These are phyloP conservation scores for Calameuta filiformis DNA, from an alignment of 2,888 invertebrate genomes.

Conservation along the genomic window DNA sequence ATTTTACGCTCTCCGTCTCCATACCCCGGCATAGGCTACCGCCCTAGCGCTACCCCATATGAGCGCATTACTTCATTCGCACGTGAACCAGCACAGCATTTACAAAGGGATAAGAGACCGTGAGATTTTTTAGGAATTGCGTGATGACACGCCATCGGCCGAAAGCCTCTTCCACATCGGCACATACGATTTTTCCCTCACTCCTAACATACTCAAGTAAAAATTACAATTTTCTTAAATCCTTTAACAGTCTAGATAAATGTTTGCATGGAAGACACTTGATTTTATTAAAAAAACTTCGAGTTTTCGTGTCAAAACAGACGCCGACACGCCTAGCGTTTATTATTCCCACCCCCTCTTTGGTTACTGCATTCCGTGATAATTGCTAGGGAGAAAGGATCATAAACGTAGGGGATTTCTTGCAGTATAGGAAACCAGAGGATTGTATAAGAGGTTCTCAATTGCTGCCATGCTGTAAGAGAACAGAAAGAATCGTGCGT, in stretches of 20 bases:
- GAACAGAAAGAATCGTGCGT: background rate
- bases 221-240: background rate
- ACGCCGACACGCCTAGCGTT: constrained; percentile 60
- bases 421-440: background rate
- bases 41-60: constrained; percentile 67
- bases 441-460: background rate
- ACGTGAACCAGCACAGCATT: constrained; percentile 20
- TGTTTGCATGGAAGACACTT: background rate
- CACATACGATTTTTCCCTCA: constrained; percentile 14
- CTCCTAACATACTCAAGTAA: constrained; percentile 11
- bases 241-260: background rate
- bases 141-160: constrained; percentile 21
- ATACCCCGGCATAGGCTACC: constrained; percentile 70
- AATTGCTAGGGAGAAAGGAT: constrained; percentile 2
- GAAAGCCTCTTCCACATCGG: constrained; percentile 19
- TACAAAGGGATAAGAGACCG: constrained; percentile 12
- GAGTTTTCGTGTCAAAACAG: constrained; percentile 39
- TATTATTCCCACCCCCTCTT: constrained; percentile 50
- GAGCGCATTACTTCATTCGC: constrained; percentile 51
- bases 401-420: background rate
- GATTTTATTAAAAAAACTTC: background rate
- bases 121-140: background rate
- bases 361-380: constrained; percentile 23
- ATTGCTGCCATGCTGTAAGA: background rate
- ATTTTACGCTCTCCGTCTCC: constrained; percentile 95